These are phyloP conservation scores for Zygaena filipendulae DNA, from an alignment of 2,888 invertebrate genomes.

Conservation along the genomic window DNA sequence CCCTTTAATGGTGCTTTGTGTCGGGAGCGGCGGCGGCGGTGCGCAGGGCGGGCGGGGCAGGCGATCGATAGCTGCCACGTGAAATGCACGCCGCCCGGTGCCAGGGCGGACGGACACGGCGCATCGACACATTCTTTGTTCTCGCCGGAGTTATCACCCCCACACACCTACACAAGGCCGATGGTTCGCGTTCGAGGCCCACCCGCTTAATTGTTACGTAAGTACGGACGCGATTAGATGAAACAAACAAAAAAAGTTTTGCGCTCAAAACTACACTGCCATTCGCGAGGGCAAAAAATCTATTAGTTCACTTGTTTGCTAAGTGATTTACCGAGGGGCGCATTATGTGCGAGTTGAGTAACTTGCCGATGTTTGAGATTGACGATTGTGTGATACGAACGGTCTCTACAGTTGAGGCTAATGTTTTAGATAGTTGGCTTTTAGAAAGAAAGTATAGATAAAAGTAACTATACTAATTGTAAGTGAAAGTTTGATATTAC, in stretches of 20 bases:
- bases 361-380: no score
- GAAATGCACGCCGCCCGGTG: constrained; percentile 20
- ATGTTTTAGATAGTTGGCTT: no score
- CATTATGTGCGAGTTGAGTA: no score
- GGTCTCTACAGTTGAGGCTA: no score
- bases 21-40: constrained; percentile 8
- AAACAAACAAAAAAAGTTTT: background rate
- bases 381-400: no score
- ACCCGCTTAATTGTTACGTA: constrained; percentile 5
- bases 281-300: no score
- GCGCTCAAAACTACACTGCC: no score
- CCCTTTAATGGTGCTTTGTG: constrained; percentile 23
- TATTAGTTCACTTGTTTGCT: no score
- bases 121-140: constrained; percentile 29
- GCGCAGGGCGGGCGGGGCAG: constrained; percentile 12
- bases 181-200: constrained; percentile 22
- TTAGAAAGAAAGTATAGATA: no score
- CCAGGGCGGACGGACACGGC: constrained; percentile 17
- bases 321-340: no score
- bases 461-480: no score
- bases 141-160: constrained; percentile 24
- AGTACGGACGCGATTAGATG: constrained; percentile 3
- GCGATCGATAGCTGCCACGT: constrained; percentile 23
- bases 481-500: no score
- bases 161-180: constrained; percentile 23